Evolutionary conservation across 2,888 invertebrate species (phyloP).

Genomic region (Nemotelus pantherinus): DNA sequence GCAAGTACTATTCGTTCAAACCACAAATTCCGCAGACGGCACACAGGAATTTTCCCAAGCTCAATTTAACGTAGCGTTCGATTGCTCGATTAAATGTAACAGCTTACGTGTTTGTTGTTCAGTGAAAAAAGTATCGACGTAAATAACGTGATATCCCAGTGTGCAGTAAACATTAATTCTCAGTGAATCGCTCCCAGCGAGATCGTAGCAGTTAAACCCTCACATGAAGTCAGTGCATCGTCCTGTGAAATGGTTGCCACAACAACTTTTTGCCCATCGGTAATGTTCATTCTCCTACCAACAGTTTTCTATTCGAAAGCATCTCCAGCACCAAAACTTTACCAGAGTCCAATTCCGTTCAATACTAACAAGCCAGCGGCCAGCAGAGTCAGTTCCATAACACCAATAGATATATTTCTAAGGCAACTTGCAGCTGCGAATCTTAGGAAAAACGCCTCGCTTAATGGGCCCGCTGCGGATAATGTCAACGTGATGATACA

Average conservation of each 20-base stretch:
- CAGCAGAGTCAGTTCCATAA: neutral
- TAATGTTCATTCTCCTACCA: conserved; percentile 44
- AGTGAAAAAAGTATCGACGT: neutral
- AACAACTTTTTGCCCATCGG: conserved; percentile 42
- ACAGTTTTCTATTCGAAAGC: conserved; percentile 16
- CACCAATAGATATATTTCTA: conserved; percentile 30
- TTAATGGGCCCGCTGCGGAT: neutral
- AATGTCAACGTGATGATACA: neutral
- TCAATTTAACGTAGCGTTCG: neutral
- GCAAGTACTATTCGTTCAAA: conserved; percentile 10
- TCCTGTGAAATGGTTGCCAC: conserved; percentile 32
- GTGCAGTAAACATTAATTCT: too few species aligned
- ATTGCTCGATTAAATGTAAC: neutral
- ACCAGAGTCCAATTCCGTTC: neutral
- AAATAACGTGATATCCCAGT: too few species aligned
- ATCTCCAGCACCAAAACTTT: conserved; percentile 7
- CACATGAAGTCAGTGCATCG: neutral
- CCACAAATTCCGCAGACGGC: neutral
- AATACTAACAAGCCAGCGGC: neutral
- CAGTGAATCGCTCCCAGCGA: too few species aligned
- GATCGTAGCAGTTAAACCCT: too few species aligned
- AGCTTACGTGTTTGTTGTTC: neutral
- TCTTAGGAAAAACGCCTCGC: conserved; percentile 16
- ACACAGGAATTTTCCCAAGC: neutral
- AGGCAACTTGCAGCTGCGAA: conserved; percentile 22